These are phyloP conservation scores for Myripristis jacobus DNA, from an alignment of 2,797 vertebrate genomes.

Conservation along the genomic window DNA sequence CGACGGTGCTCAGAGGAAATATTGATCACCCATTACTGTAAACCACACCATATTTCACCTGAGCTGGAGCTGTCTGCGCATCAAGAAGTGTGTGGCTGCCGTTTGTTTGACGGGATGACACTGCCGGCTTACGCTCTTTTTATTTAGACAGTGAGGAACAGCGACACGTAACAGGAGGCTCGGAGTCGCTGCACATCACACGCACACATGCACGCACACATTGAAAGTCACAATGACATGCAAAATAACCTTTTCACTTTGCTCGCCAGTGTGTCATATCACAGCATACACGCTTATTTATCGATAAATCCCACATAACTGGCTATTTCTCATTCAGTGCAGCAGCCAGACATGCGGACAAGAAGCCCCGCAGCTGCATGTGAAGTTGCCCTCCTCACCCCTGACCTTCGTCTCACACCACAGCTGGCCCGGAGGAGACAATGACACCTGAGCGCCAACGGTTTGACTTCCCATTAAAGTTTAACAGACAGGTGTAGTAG, in stretches of 20 bases:
- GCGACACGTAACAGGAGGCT: background rate
- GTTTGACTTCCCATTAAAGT: slow-evolving; percentile 77
- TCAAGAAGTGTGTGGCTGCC: background rate
- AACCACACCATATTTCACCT: background rate
- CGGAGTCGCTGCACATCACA: background rate
- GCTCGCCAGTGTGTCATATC: too few relatives aligned
- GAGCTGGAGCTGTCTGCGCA: background rate
- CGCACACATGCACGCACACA: slow-evolving; percentile 6
- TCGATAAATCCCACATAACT: too few relatives aligned
- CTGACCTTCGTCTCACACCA: slow-evolving; percentile 50
- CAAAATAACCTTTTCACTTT: too few relatives aligned
- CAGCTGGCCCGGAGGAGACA: slow-evolving; percentile 3
- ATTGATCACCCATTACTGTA: background rate
- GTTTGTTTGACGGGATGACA: background rate
- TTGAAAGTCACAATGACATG: too few relatives aligned
- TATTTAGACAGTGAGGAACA: background rate
- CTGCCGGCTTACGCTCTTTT: background rate
- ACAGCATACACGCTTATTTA: too few relatives aligned
- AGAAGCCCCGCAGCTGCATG: background rate
- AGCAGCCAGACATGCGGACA: background rate
- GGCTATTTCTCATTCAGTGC: background rate
- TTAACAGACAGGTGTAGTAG: slow-evolving; percentile 63
- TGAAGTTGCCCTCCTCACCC: slow-evolving; percentile 53
- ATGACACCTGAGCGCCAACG: slow-evolving; percentile 68
- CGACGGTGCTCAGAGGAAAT: background rate